phyloP scores from a whole-genome alignment of 37 sponge, comb jelly and placozoan species.

The Petrosia ficiformis region DNA sequence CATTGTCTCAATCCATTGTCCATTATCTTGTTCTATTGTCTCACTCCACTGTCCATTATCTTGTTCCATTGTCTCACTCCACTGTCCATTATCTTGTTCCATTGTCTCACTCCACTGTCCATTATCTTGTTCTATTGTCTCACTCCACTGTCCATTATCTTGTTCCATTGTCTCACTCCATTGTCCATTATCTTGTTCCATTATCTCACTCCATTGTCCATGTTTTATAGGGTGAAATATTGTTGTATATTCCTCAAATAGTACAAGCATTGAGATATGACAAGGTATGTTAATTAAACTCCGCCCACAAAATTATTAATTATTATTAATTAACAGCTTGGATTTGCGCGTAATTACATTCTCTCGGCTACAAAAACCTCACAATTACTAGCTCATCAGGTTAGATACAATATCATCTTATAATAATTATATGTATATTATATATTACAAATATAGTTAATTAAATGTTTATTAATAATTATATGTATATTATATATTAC shows the following conservation, averaged over 20 bases:
- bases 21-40: too few relatives aligned
- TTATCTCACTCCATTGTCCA: too few relatives aligned
- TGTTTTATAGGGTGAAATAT: slow-evolving; percentile 62
- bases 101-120: slow-evolving; percentile 2
- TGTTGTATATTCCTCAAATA: slow-evolving; percentile 91
- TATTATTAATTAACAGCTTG: slow-evolving; percentile 31
- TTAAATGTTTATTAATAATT: not conserved
- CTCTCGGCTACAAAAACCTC: slow-evolving; percentile 74
- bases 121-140: not conserved
- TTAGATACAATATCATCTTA: too few relatives aligned
- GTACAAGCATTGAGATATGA: slow-evolving; percentile 93
- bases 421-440: too few relatives aligned
- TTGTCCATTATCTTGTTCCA: slow-evolving; percentile 11
- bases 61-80: slow-evolving; percentile 1
- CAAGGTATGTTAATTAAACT: slow-evolving; percentile 28
- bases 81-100: slow-evolving; percentile 14
- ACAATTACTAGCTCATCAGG: slow-evolving; percentile 90
- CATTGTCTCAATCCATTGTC: too few relatives aligned
- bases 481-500: too few relatives aligned
- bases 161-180: slow-evolving; percentile 31
- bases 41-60: not conserved
- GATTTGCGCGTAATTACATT: slow-evolving; percentile 74
- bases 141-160: not conserved
- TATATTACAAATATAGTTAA: not conserved
- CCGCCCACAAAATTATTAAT: too few relatives aligned